These are phyloP conservation scores for Morelia viridis DNA, from an alignment of 2,797 vertebrate genomes.

Conservation along the genomic window DNA sequence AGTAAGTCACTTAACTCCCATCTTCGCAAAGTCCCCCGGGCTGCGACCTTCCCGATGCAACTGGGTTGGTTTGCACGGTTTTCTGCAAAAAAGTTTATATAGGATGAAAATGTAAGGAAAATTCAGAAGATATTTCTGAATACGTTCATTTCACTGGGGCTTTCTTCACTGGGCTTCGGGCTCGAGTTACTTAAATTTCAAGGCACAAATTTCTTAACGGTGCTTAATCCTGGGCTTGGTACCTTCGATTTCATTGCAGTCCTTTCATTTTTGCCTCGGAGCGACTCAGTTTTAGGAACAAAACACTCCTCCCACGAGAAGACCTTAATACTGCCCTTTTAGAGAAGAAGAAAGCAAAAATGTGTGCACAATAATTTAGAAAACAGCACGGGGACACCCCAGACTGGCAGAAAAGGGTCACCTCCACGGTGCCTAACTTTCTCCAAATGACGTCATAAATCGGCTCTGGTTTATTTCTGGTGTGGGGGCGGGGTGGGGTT, in stretches of 20 bases:
- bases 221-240: neutral
- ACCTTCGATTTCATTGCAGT: neutral
- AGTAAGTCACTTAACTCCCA: neutral
- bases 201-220: neutral
- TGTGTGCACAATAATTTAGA: neutral
- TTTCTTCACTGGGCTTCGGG: neutral
- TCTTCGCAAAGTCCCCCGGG: neutral
- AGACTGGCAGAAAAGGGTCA: neutral
- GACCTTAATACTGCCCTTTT: too few relatives aligned
- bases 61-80: neutral
- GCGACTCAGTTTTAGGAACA: neutral
- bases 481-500: neutral
- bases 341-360: neutral
- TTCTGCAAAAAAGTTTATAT: neutral
- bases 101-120: neutral
- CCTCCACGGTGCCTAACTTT: neutral
- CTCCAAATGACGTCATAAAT: neutral
- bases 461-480: neutral
- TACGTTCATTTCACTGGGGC: neutral
- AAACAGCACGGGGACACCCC: neutral
- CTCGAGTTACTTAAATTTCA: neutral
- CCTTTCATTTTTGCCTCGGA: neutral
- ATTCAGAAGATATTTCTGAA: neutral
- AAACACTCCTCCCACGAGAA: neutral
- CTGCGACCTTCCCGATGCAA: neutral